Base-by-base conservation (phyloP, 1,140 invertebrate genomes). In the Hormaphis cornu region DNA sequence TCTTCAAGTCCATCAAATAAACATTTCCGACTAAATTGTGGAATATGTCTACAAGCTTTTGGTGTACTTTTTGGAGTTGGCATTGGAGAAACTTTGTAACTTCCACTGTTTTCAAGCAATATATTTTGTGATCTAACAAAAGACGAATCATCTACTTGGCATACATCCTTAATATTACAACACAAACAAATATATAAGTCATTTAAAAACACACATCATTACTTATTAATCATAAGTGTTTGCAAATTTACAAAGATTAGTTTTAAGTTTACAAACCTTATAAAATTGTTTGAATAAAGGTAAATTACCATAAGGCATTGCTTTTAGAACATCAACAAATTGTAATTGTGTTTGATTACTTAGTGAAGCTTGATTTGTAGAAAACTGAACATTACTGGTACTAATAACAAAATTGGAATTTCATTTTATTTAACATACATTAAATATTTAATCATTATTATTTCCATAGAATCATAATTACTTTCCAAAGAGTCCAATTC, bases 231-330 rank as follows among this genome's bases (percentile, higher is more conserved):
- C n/a, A 40, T n/a, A n/a, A n/a, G n/a, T n/a, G n/a, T n/a, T n/a
- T n/a, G n/a, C 7, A 40, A 40, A 8, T 40, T 8, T 8, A 14
- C 14, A 40, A 40, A 8, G 14, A 40, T 40, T 40, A 8, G 37
- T 7, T 40, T 40, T 8, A 40, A 40, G 14, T 40, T 7, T 40
- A 40, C 1, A 14, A 18, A 66, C 61, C 44, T 66, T 66, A 66
- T 66, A 66, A 66, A 66, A 66, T 50, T 44, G 7, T 66, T 88
- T 87, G 70, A 90, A 84, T 9, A 90, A 79, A 8, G 87, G 85
- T 46, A 85, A 87, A 76, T 89, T 87, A n/a, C 89, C 89, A 74
- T 88, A 91, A 2, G 89, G 89, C 9, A 86, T 85, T 2, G 84
- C 83, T 5, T 86, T 83, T 9, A 89, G 79, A 14, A 44, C 26